Base-by-base conservation (phyloP, 2,888 invertebrate genomes). In the Watsonalla cultraria region DNA sequence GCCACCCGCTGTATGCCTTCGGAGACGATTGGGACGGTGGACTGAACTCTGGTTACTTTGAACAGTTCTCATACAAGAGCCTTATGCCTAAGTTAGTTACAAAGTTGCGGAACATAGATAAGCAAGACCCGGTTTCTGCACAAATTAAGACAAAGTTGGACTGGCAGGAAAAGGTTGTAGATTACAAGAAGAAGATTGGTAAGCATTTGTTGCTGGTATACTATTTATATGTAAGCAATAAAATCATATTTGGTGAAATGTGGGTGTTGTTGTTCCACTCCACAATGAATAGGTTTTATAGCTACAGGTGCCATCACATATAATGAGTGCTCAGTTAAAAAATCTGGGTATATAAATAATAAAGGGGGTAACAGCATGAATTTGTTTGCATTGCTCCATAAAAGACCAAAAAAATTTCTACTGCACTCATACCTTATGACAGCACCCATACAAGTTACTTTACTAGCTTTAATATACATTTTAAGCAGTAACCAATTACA, bases 1-100 rank as follows among this genome's bases (percentile, higher is more conserved):
- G 82, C 4, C 80, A 81, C 54, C 81, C 82, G 0, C 52, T 84
- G 6, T 79, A 82, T 37, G 61, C 64, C 8, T 88, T 88, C 47
- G 70, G 66, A 47, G 76, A 83, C 0, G 74, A 82, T 9, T 90
- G 88, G 86, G 82, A 87, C 53, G 90, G 90, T 5, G 77, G 77
- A 5, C 67, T 89, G 0, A 71, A 71, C 11, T 58, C 74, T 0
- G 77, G 80, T 9, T 89, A 79, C 55, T 90, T 87, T 66, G 84
- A 90, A 63, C 67, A 68, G 37, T 82, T 90, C 56, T 60, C 76
- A 8, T 81, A 85, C 56, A 85, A 75, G 60, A 81, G 84, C 61
- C 63, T 80, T 13, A 62, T 76, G 47, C 90, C 91, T 1, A 82
- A 79, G 62, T 76, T 86, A 46, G 75, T 90, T 52, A 74, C 82